A percentile compares a stretch with the other conserved stretches of the same genome.
These are phyloP conservation scores for Belonocnema kinseyi DNA, from an alignment of 1,140 invertebrate genomes.

Conservation along the genomic window DNA sequence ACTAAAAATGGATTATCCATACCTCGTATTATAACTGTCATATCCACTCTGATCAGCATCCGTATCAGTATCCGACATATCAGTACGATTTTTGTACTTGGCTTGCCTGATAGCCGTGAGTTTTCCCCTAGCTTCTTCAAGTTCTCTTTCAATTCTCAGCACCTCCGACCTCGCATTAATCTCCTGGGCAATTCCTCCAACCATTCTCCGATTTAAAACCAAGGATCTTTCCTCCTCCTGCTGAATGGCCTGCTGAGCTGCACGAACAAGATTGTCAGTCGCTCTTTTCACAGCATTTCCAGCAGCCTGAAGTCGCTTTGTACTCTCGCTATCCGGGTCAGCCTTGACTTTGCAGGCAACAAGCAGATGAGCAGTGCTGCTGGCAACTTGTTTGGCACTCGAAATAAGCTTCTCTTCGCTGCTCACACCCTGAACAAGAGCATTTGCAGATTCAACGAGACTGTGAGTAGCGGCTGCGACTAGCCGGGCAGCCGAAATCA, in stretches of 20 bases:
- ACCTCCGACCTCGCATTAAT: slow-evolving; percentile 92
- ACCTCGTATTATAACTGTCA: slow-evolving; percentile 63
- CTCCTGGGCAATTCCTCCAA: slow-evolving; percentile 94
- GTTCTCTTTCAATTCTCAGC: slow-evolving; percentile 93
- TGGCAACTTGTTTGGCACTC: slow-evolving; percentile 97
- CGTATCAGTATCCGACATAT: slow-evolving; percentile 63
- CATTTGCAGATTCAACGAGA: slow-evolving; percentile 97
- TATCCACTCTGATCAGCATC: slow-evolving; percentile 70
- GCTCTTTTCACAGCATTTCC: slow-evolving; percentile 98
- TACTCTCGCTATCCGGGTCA: slow-evolving; percentile 94
- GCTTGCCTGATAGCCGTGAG: slow-evolving; percentile 90
- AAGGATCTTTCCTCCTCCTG: slow-evolving; percentile 93
- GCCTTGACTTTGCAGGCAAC: slow-evolving; percentile 99
- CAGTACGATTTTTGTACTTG: slow-evolving; percentile 82
- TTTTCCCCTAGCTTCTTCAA: slow-evolving; percentile 93
- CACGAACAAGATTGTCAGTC: slow-evolving; percentile 96
- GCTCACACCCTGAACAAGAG: slow-evolving; percentile 94
- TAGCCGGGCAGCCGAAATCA: slow-evolving; percentile 95
- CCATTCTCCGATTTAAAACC: slow-evolving; percentile 93
- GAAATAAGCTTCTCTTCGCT: slow-evolving; percentile 98
- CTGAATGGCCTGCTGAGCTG: slow-evolving; percentile 94
- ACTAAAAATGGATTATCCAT: background rate
- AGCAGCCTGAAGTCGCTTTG: slow-evolving; percentile 93
- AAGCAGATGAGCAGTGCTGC: slow-evolving; percentile 96
- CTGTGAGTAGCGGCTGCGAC: slow-evolving; percentile 98